Evolutionary conservation across 2,888 invertebrate genomes (phyloP), one percentile per base, ranked within the genome.

Genomic region (Chymomyza amoena): DNA sequence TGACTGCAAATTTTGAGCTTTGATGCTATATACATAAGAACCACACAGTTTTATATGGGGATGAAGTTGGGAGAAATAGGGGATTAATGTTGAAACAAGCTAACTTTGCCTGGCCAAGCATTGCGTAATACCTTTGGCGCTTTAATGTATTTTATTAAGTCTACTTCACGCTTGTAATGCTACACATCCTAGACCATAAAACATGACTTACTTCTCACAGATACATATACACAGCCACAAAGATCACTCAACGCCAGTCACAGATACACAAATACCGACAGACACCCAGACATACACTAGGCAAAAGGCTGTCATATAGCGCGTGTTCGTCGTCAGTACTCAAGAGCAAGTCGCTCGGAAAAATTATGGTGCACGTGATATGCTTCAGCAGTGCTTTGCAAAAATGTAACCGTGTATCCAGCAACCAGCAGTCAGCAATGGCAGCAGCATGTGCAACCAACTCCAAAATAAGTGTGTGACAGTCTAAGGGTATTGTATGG

Each of bases 321-420:
- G 78, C 78, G 72, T 78, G 4, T 78, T 78, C 78, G 76, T 68
- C 73, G 20, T 7, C 25, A 36, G 36, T 52, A 69, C 69, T 73
- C 72, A 67, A 69, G 72, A 87, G 73, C 86, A 88, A 87, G 87
- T 89, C 89, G 87, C 86, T 81, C 75, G 90, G 89, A 89, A 89
- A 88, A 89, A 89, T 90, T 90, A 89, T 89, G 89, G 84, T 89
- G 90, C 90, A 89, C 89, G 89, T 89, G 89, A 89, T 88, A 79
- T 89, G 88, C 89, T 85, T 89, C 77, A 82, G 79, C 84, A 89
- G 84, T 83, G 75, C 77, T 73, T 62, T 85, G 83, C 80, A 79
- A 68, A 52, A 70, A 74, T 28, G 36, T 51, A 56, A 50, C 66
- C n/a, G 50, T 50, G 52, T 15, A 64, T 5, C 20, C 20, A 20